These are phyloP conservation scores for Oasisia sp. DNA, from an alignment of 2,888 invertebrate genomes.

Conservation along the genomic window DNA sequence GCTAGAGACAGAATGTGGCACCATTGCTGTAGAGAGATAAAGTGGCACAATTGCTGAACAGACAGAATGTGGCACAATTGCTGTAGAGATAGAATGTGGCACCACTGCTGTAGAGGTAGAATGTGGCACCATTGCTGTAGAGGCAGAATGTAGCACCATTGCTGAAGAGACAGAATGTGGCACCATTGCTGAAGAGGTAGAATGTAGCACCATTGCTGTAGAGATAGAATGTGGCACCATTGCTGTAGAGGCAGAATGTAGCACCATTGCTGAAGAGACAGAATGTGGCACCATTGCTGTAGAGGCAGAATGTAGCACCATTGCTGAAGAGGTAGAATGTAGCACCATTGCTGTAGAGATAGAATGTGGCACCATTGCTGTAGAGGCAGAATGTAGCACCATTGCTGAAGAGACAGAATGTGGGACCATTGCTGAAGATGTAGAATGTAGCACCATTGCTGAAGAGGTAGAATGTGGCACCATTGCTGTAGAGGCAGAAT, in stretches of 20 bases:
- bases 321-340: background rate
- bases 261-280: background rate
- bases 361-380: background rate
- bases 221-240: background rate
- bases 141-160: background rate
- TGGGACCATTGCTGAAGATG: background rate
- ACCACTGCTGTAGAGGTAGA: background rate
- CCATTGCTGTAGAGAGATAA: background rate
- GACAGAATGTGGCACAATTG: background rate
- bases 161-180: background rate
- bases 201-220: background rate
- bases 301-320: background rate
- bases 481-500: too few relatives aligned
- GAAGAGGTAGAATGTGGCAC: too few relatives aligned
- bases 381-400: background rate
- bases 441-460: background rate
- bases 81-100: background rate
- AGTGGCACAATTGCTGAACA: background rate
- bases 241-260: background rate
- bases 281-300: background rate
- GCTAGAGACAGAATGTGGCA: background rate
- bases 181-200: background rate
- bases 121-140: background rate
- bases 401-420: background rate
- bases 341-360: background rate